These are phyloP conservation scores for Tetramorium alpestre DNA, from an alignment of 1,140 invertebrate genomes.

Conservation along the genomic window DNA sequence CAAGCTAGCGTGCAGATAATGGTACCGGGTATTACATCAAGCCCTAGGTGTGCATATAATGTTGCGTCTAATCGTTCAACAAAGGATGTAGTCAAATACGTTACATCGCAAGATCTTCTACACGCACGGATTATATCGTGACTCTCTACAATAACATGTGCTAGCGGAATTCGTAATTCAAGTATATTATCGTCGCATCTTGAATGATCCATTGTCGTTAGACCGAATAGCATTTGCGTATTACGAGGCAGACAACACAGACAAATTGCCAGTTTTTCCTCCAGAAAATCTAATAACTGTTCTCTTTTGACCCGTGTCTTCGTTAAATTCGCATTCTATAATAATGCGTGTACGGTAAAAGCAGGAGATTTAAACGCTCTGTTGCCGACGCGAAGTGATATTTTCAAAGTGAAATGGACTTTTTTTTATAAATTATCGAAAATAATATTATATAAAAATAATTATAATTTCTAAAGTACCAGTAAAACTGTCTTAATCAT, in stretches of 20 bases:
- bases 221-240: constrained; percentile 12
- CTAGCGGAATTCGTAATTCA: constrained; percentile 56
- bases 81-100: constrained; percentile 36
- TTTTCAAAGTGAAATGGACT: not conserved
- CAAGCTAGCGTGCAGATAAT: constrained; percentile 69
- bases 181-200: constrained; percentile 64
- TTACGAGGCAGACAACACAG: not conserved
- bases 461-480: not conserved
- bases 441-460: not conserved
- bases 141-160: constrained; percentile 59
- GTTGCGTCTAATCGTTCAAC: constrained; percentile 48
- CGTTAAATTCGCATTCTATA: not conserved
- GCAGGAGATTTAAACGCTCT: constrained; percentile 6
- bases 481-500: not conserved
- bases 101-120: not conserved
- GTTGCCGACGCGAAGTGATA: not conserved
- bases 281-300: not conserved
- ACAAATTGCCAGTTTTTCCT: not conserved
- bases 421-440: not conserved
- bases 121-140: constrained; percentile 56
- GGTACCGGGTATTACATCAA: not conserved
- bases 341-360: not conserved
- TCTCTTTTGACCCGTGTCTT: not conserved
- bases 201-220: constrained; percentile 63
- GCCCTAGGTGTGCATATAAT: constrained; percentile 47